Percentiles rank a stretch among this genome's conserved stretches.
phyloP scores from a whole-genome alignment of 1,140 invertebrate genomes.

The Aradophagus sp. region DNA sequence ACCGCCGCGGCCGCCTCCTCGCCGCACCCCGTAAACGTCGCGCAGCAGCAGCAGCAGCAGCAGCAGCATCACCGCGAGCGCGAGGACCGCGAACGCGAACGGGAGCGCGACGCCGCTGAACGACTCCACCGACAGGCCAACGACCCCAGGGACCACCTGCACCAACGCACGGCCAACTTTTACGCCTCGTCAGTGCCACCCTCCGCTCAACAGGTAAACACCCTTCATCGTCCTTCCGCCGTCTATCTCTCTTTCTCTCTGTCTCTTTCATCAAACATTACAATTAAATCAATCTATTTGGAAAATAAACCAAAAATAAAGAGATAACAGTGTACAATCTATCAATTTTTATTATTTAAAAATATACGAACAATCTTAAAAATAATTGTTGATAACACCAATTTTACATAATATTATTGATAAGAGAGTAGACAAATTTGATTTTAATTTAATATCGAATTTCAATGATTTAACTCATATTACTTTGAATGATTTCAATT shows the following conservation, averaged over 20 bases:
- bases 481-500: too few relatives aligned
- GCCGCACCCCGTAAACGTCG: slow-evolving; percentile 62
- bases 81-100: slow-evolving; percentile 68
- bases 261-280: too few relatives aligned
- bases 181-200: slow-evolving; percentile 66
- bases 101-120: slow-evolving; percentile 65
- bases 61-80: slow-evolving; percentile 68
- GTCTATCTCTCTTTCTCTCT: neutral
- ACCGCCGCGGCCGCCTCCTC: slow-evolving; percentile 57
- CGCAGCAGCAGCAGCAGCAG: slow-evolving; percentile 64
- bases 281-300: too few relatives aligned
- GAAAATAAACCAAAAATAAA: too few relatives aligned
- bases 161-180: slow-evolving; percentile 64
- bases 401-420: too few relatives aligned
- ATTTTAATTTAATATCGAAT: too few relatives aligned
- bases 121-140: slow-evolving; percentile 63
- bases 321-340: too few relatives aligned
- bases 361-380: too few relatives aligned
- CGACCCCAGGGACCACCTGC: slow-evolving; percentile 67
- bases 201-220: slow-evolving; percentile 67
- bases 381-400: too few relatives aligned
- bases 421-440: too few relatives aligned
- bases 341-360: too few relatives aligned
- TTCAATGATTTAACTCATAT: too few relatives aligned
- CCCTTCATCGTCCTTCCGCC: neutral